Conservation (phyloP, 1,140 invertebrate species). For the Tetranychus urticae region DNA sequence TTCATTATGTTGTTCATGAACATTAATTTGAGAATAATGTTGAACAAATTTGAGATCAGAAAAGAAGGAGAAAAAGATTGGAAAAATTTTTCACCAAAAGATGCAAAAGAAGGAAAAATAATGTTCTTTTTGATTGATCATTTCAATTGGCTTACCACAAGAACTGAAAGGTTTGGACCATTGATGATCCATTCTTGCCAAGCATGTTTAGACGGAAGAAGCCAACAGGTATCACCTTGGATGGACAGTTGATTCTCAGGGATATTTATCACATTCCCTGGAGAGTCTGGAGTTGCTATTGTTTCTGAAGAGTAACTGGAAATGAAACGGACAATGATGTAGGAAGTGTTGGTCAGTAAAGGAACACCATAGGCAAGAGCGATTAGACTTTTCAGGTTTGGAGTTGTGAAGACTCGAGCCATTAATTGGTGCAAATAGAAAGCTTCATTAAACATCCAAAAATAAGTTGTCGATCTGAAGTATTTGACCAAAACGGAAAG, state of each 20-base stretch:
- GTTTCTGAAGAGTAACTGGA: background rate
- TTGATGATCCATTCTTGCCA: conserved; percentile 12
- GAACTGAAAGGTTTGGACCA: conserved; percentile 6
- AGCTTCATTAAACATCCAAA: conserved; percentile 33
- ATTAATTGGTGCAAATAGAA: conserved; percentile 10
- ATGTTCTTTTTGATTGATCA: background rate
- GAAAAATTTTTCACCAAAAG: no score
- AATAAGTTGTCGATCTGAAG: conserved; percentile 29
- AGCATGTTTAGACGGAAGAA: conserved; percentile 2
- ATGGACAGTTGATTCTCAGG: background rate
- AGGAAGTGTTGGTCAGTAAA: conserved; percentile 1
- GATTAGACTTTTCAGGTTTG: conserved; percentile 3
- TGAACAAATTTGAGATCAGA: no score
- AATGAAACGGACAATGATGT: conserved; percentile 1
- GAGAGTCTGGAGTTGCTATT: no score
- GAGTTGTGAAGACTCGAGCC: conserved; percentile 6
- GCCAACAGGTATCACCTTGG: conserved; percentile 6
- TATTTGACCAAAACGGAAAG: conserved; percentile 26
- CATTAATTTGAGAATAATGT: no score
- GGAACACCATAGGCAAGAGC: conserved; percentile 7
- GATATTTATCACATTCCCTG: background rate
- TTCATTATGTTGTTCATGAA: no score
- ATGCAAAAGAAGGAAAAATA: no score
- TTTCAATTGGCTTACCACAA: conserved; percentile 5
- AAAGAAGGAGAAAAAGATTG: no score